A percentile compares a stretch with the other conserved stretches of the same genome.
These are phyloP conservation scores for Echinarachnius parma DNA, from an alignment of 53 echinoderm and acorn worm genomes.

Conservation along the genomic window DNA sequence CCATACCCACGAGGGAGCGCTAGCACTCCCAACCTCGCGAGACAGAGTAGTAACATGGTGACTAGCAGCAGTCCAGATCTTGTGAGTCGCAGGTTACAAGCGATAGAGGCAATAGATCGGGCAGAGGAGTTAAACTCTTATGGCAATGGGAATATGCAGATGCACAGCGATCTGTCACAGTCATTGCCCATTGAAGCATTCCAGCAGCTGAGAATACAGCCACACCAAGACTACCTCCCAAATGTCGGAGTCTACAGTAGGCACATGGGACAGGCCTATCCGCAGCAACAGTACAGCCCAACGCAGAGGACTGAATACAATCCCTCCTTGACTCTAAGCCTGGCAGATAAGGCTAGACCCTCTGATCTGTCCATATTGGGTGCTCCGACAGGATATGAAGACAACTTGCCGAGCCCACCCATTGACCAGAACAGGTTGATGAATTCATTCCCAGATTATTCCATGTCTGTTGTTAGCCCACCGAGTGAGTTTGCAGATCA, in stretches of 20 bases:
- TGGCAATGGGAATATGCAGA: conserved; percentile 28
- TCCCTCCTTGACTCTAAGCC: conserved; percentile 19
- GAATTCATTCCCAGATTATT: conserved; percentile 40
- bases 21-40: conserved; percentile 91
- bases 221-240: conserved; percentile 24
- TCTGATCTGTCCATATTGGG: conserved; percentile 41
- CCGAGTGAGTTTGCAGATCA: conserved; percentile 96
- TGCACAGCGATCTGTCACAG: conserved; percentile 62
- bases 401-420: conserved; percentile 34
- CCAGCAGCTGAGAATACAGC: conserved; percentile 65
- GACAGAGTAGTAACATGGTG: conserved; percentile 73
- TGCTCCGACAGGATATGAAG: conserved; percentile 43
- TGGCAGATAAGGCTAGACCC: conserved; percentile 29
- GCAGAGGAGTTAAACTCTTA: conserved; percentile 32
- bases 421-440: conserved; percentile 12
- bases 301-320: conserved; percentile 23
- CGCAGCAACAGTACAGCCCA: conserved; percentile 28
- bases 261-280: conserved; percentile 40
- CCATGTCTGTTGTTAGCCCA: conserved; percentile 75
- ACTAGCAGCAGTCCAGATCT: conserved; percentile 96
- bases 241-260: conserved; percentile 37
- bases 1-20: conserved; percentile 93
- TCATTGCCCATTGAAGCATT: conserved; percentile 89
- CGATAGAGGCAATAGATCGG: conserved; percentile 71
- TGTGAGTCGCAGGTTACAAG: conserved; percentile 70